A percentile compares a stretch with the other conserved stretches of the same genome.
Conservation (phyloP, 2,113 vertebrate genomes). For the Anas platyrhynchos region DNA sequence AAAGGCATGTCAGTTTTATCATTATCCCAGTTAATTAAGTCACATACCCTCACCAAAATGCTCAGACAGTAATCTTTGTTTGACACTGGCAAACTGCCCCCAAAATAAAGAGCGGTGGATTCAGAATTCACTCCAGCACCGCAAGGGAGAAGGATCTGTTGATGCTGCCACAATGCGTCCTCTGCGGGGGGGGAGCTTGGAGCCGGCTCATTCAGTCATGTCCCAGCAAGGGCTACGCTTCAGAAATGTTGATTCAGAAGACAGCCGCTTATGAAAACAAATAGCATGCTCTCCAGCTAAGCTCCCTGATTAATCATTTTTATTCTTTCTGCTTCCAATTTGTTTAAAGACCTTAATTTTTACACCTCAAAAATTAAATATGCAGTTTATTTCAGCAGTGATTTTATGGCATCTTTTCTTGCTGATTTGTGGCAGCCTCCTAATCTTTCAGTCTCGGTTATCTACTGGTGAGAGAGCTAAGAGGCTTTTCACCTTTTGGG, state of each 20-base stretch:
- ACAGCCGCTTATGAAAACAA: neutral
- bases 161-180: neutral
- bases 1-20: neutral
- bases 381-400: neutral
- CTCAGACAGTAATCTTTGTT: neutral
- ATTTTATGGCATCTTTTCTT: neutral
- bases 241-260: neutral
- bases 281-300: neutral
- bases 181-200: neutral
- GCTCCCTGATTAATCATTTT: neutral
- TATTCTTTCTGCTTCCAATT: neutral
- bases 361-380: neutral
- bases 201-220: neutral
- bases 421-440: neutral
- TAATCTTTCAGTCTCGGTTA: conserved; percentile 8
- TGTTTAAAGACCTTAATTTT: conserved; percentile 11
- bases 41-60: neutral
- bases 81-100: neutral
- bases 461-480: neutral
- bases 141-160: neutral
- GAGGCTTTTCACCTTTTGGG: neutral
- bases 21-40: neutral
- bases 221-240: neutral
- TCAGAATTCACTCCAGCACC: neutral
- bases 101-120: neutral